Base-by-base conservation (phyloP, 2,888 invertebrate genomes). In the Rhyacophila evoluta region DNA sequence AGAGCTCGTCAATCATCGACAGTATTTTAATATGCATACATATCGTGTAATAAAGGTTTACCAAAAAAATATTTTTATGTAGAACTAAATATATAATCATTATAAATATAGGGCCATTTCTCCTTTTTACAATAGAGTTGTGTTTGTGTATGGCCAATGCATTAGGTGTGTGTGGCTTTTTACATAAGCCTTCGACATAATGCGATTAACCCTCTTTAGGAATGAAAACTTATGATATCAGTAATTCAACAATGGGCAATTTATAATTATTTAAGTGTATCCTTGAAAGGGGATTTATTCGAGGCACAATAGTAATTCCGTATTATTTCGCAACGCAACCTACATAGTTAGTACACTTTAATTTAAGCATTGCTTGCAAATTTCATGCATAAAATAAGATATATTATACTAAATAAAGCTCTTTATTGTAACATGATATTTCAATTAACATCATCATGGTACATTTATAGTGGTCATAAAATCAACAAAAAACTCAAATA, bases 301-400 rank as follows among this genome's bases (percentile, higher is more conserved):
- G 15, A 55, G 29, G 6, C 6, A 55, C 55, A 19, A 6, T 55
- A 55, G 19, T 55, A 55, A 55, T 10, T 15, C 55, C 55, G 6
- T 55, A 70, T 70, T 33, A 70, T 70, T 29, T n/a, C n/a, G n/a
- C n/a, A n/a, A n/a, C n/a, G 70, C 12, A 70, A 28, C 70, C 36
- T 1, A 19, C 70, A 55, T 55, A 25, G 55, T 10, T 55, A 10
- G 10, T 10, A 10, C 19, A n/a, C n/a, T n/a, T n/a, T n/a, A n/a
- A n/a, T n/a, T n/a, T 55, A 55, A 8, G 55, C 8, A 55, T 19
- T 55, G 55, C 15, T 15, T n/a, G 39, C 3, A 3, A 12, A n/a
- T 12, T 39, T 39, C 11, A 39, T 41, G 19, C 19, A 41, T 33
- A 6, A 33, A 33, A 33, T 33, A 6, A 4, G 29, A 33, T 33